Evolutionary conservation across 2,888 invertebrate species (phyloP).

Genomic region (Zhuqinia jingwanae): DNA sequence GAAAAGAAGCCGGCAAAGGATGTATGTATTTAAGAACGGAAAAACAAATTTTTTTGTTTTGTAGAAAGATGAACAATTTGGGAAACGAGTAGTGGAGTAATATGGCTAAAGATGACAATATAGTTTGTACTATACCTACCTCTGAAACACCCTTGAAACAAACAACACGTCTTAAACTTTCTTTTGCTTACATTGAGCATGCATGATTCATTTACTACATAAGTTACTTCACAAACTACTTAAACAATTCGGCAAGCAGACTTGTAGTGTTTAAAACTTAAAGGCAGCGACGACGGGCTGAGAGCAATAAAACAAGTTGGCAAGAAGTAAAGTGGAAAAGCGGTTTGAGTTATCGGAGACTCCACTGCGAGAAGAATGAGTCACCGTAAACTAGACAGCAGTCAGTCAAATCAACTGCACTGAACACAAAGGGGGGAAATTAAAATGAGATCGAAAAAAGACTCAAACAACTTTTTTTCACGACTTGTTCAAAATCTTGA

Average conservation of each 20-base stretch:
- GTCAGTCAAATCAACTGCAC: neutral
- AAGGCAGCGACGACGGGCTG: neutral
- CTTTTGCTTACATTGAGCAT: constrained; percentile 34
- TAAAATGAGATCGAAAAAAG: constrained; percentile 14
- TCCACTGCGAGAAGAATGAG: neutral
- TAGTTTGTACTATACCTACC: neutral
- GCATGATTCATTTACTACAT: constrained; percentile 26
- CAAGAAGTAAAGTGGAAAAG: neutral
- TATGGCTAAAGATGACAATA: no score
- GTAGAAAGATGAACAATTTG: no score
- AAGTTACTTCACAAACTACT: constrained; percentile 28
- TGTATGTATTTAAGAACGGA: neutral
- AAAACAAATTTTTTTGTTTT: neutral
- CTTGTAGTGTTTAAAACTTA: neutral
- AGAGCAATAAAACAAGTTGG: constrained; percentile 14
- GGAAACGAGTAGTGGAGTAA: no score
- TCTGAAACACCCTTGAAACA: neutral
- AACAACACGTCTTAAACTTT: neutral
- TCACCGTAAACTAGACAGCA: neutral
- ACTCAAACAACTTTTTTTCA: constrained; percentile 19
- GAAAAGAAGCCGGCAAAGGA: constrained; percentile 5
- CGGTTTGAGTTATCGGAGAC: neutral
- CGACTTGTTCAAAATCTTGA: constrained; percentile 2
- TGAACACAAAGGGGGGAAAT: neutral
- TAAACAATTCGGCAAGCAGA: neutral